These are phyloP conservation scores for Xenopus tropicalis DNA, from an alignment of 2,113 vertebrate genomes.

Conservation along the genomic window UCB_Xtro_10.0 CM004448.2:45910501-45911000, in stretches of 20 bases:
- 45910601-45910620: constrained; percentile 40
- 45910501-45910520: constrained; percentile 39
- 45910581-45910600: constrained; percentile 42
- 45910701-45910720: background rate
- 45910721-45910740: background rate
- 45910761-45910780: background rate
- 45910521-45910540: constrained; percentile 38
- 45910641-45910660: background rate
- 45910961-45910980: too few species aligned
- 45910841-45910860: too few species aligned
- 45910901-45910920: too few species aligned
- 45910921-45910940: too few species aligned
- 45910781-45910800: background rate
- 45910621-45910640: constrained; percentile 22
- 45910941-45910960: too few species aligned
- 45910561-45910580: constrained; percentile 29
- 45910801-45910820: too few species aligned
- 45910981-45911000: too few species aligned
- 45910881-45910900: too few species aligned
- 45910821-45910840: too few species aligned
- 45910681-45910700: background rate
- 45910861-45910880: too few species aligned
- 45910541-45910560: constrained; percentile 41
- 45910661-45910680: too few species aligned
- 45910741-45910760: background rate